A percentile compares a stretch with the other conserved stretches of the same genome.
Conservation (phyloP, 2,113 vertebrate genomes). For the Oncorhynchus tshawytscha region DNA sequence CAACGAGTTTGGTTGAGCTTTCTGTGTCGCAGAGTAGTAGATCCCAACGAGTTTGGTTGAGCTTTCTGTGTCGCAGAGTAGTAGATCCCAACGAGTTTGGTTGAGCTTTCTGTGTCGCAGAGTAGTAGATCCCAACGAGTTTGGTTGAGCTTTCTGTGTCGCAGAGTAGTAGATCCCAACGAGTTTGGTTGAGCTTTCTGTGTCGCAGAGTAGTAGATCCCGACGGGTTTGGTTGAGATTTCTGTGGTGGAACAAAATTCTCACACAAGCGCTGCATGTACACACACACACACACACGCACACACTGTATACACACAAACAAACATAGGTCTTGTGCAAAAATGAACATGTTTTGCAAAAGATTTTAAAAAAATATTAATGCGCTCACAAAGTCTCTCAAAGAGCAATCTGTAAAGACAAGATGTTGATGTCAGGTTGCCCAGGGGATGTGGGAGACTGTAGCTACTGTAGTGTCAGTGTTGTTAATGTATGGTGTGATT, state of each 20-base stretch:
- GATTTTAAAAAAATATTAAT: accelerated
- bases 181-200: too few relatives aligned
- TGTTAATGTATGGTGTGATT: constrained; percentile 67
- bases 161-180: too few relatives aligned
- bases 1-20: too few relatives aligned
- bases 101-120: too few relatives aligned
- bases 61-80: constrained; percentile 36
- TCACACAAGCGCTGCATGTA: background rate
- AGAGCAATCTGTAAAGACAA: constrained; percentile 64
- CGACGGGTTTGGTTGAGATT: background rate
- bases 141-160: too few relatives aligned
- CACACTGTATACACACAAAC: background rate
- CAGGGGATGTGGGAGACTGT: constrained; percentile 57
- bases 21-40: constrained; percentile 9
- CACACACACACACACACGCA: constrained; percentile 4
- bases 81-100: constrained; percentile 43
- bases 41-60: constrained; percentile 45
- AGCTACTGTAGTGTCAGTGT: constrained; percentile 57
- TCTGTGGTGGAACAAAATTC: background rate
- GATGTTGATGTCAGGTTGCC: constrained; percentile 66
- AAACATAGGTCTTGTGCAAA: background rate
- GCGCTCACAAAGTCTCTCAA: constrained; percentile 2
- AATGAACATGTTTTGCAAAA: too few relatives aligned
- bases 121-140: too few relatives aligned
- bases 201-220: too few relatives aligned